Base-by-base conservation (phyloP, 2,888 invertebrate genomes). In the Latrodectus hesperus region DNA sequence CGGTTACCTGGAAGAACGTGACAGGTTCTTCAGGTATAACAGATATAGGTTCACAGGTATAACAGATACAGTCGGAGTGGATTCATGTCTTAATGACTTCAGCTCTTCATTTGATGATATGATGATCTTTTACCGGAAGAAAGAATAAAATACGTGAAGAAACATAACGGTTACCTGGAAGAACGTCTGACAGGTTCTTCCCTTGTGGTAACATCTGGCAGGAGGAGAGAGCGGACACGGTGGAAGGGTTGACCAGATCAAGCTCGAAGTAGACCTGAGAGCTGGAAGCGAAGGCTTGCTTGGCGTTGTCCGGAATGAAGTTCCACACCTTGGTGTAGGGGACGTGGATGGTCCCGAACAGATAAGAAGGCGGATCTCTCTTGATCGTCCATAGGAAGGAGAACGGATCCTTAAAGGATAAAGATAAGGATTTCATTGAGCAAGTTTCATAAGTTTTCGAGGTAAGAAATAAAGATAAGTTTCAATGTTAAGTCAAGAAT, bases 321-420 rank as follows among this genome's bases (percentile, higher is more conserved):
- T 93, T 92, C 94, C 94, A 94, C 52, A 94, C 93, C 82, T 92
- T 91, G 9, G 93, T 93, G 91, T 94, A 94, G 0, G 94, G 93
- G 38, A 94, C 94, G 91, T 94, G 94, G 89, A 94, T 94, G n/a
- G 94, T 94, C 64, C 94, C 94, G 90, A 94, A 94, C 89, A 94
- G 92, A 91, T 93, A 94, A 6, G 93, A 91, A 9, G 92, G 91
- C 6, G 92, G 92, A 53, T 91, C 90, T 22, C 92, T 89, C 81
- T 92, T 91, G 68, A 93, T 89, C 16, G 91, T 91, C 93, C 93
- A 93, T 88, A 93, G 90, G 90, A 93, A 93, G 11, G 93, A 90
- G 26, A 88, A 86, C 12, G 89, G 89, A 12, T 90, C 85, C 38
- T 38, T 4, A 3, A 38, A 38, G 38, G 6, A 38, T 6, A 38